Evolutionary conservation across 2,888 invertebrate species (phyloP), one percentile per base, ranked within the genome.

Genomic region (Drosophila aldrichi): DNA sequence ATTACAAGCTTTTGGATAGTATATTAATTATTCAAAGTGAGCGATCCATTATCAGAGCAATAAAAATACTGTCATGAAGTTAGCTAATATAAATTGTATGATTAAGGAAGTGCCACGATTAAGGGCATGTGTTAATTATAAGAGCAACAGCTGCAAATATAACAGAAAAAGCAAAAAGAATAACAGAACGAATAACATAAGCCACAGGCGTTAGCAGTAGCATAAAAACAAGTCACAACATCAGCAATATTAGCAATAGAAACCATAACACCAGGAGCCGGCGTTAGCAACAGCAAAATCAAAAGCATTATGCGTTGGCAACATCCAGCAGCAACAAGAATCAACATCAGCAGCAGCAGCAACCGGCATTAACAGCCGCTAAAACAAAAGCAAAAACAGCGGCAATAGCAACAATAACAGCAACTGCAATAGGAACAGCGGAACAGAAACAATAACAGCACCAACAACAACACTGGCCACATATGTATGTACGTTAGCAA

Each of bases 1-100:
- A 64, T 40, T 49, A 49, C 54, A n/a, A 34, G 18, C 7, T 49
- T 4, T 65, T 32, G 38, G 32, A 44, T 34, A 22, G 40, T 34
- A 16, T n/a, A 22, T 41, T 40, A 61, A 43, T 61, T 18, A 38
- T 18, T 7, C n/a, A 16, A 51, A 32, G 41, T 41, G 41, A 8
- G 34, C 10, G 25, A 41, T 20, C 12, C 40, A 60, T 41, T 40
- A 40, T 32, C 7, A 14, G 29, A 44, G 16, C 16, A 44, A 3
- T 7, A 40, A n/a, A 36, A 38, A 36, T 38, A 38, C 8, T 46
- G 46, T 2, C 0, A 25, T 6, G 9, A 38, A 29, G 16, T 38
- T 16, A 38, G 36, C 5, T 20, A 18, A 10, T 18, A 18, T 41
- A 18, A 18, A 18, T 41, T 10, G 3, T 9, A n/a, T n/a, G n/a